Percentiles rank a stretch among this genome's conserved stretches.
These are phyloP conservation scores for Cephalopterus ornatus DNA, from an alignment of 2,113 vertebrate genomes.

Conservation along the genomic window DNA sequence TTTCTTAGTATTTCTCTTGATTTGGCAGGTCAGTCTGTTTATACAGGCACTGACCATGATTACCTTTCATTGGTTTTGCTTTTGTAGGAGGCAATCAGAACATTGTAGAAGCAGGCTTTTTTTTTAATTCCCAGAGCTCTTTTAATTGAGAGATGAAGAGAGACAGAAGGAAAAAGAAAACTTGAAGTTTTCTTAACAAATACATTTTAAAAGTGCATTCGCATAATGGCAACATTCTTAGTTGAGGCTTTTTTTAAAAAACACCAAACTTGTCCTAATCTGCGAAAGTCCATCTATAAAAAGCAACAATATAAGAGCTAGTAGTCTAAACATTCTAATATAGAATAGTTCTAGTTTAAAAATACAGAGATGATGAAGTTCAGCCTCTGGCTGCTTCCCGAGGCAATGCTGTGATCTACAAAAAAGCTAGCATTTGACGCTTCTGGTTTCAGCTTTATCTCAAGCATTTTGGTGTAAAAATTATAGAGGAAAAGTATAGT, in stretches of 20 bases:
- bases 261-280: background rate
- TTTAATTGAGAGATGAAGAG: background rate
- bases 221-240: background rate
- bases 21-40: slow-evolving; percentile 17
- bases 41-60: background rate
- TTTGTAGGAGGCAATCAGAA: background rate
- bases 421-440: background rate
- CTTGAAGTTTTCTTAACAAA: background rate
- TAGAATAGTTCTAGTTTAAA: background rate
- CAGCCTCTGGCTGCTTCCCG: background rate
- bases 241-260: background rate
- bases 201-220: background rate
- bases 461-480: background rate
- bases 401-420: background rate
- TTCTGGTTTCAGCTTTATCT: background rate
- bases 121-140: background rate
- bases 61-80: background rate
- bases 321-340: background rate
- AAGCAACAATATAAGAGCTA: background rate
- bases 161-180: background rate
- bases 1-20: slow-evolving; percentile 47
- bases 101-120: background rate
- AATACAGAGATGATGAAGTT: background rate
- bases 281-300: background rate
- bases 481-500: background rate